phyloP scores from a whole-genome alignment of 64 coral and sea anemone genomes.

The Stichodactyla helianthus region DNA sequence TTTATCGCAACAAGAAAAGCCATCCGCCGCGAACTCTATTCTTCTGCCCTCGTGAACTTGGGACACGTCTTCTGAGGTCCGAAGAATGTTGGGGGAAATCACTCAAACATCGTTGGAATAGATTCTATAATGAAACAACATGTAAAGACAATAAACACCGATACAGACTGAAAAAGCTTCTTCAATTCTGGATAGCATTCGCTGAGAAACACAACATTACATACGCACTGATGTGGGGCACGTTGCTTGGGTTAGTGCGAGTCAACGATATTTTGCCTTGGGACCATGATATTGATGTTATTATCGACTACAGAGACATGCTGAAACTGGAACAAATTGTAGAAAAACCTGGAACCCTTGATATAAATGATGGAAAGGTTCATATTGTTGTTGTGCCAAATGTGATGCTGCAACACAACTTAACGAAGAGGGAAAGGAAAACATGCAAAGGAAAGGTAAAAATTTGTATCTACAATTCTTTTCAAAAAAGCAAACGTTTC shows the following conservation, averaged over 20 bases:
- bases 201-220: constrained; percentile 33
- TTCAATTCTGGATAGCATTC: constrained; percentile 27
- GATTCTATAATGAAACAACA: constrained; percentile 34
- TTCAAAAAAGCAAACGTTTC: too few species aligned
- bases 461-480: background rate
- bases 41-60: background rate
- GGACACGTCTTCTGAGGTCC: background rate
- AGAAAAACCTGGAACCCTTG: background rate
- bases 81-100: constrained; percentile 20
- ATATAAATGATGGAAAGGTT: background rate
- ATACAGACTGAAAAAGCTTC: constrained; percentile 19
- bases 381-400: background rate
- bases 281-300: constrained; percentile 60
- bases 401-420: background rate
- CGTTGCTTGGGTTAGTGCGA: constrained; percentile 24
- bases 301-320: constrained; percentile 17
- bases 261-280: constrained; percentile 47
- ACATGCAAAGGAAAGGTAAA: background rate
- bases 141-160: constrained; percentile 33
- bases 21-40: background rate
- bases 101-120: background rate
- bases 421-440: background rate
- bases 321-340: constrained; percentile 7
- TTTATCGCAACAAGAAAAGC: background rate
- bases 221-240: constrained; percentile 40